Evolutionary conservation across 1,140 invertebrate genomes (phyloP), one percentile per base, ranked within the genome.

Genomic region (Danaus plexippus): DNA sequence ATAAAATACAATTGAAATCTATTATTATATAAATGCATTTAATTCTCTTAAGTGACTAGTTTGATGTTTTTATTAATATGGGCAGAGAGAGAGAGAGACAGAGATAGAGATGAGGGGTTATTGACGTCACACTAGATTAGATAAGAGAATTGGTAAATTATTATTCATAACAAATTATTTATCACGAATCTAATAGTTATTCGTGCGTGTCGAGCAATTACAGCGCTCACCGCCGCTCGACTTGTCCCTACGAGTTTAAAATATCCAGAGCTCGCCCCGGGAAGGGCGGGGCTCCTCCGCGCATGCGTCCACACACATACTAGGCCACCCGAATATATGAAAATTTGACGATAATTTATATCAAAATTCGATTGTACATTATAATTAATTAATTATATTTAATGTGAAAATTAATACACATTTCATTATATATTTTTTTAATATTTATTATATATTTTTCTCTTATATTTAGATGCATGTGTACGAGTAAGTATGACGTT

Each of bases 201-300:
- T 32, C 22, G 42, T 48, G 43, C 53, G 22, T 32, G 54, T 56
- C 45, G 60, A 51, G 49, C 59, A 71, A 63, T 65, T 63, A 65
- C 61, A 57, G 62, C 59, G 59, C 54, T 64, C 60, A 52, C 54
- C 59, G 47, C 54, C 60, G 48, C 49, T 32, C 56, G 48, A 64
- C 52, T 61, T 59, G 54, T 63, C 43, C 53, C 54, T 32, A 32
- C 22, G 69, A 72, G 55, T 72, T 72, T 59, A 62, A 71, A 69
- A 68, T 72, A 63, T 67, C 61, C 65, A 60, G 63, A 66, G 60
- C 62, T 63, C 58, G 65, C 64, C 71, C 74, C 63, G 78, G 80
- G 75, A 71, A 75, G 80, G 80, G 80, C 77, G 78, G 77, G 75
- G 80, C 77, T 67, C 59, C 41, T 18, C 9, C 52, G 67, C 78